These are phyloP conservation scores for Bambusicola thoracicus DNA, from an alignment of 2,113 vertebrate genomes.

Conservation along the genomic window DNA sequence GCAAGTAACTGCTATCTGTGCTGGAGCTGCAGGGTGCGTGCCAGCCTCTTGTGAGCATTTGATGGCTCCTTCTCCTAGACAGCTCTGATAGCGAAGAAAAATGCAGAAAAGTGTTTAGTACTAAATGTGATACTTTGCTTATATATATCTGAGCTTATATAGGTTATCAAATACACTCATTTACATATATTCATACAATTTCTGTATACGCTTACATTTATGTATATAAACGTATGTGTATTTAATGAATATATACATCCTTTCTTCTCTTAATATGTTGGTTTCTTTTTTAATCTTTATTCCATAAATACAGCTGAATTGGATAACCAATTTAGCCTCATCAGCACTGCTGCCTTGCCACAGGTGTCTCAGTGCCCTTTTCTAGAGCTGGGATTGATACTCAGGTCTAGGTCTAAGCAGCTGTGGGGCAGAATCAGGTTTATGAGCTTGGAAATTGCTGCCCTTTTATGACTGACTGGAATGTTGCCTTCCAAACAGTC, in stretches of 20 bases:
- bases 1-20: not conserved
- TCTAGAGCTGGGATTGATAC: not conserved
- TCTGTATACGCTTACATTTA: not conserved
- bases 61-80: not conserved
- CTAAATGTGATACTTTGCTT: not conserved
- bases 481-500: not conserved
- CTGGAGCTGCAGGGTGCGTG: not conserved
- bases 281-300: not conserved
- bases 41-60: not conserved
- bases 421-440: not conserved
- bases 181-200: not conserved
- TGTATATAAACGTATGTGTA: not conserved
- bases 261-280: not conserved
- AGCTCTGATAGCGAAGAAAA: not conserved
- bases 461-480: not conserved
- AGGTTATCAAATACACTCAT: not conserved
- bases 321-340: not conserved
- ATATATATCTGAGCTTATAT: not conserved
- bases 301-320: not conserved
- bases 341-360: not conserved
- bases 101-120: not conserved
- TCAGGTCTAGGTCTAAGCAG: not conserved
- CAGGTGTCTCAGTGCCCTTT: not conserved
- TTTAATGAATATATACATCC: not conserved
- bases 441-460: accelerated